Evolutionary conservation across 2,797 vertebrate species (phyloP).

Genomic region (Periophthalmus magnuspinnatus): DNA sequence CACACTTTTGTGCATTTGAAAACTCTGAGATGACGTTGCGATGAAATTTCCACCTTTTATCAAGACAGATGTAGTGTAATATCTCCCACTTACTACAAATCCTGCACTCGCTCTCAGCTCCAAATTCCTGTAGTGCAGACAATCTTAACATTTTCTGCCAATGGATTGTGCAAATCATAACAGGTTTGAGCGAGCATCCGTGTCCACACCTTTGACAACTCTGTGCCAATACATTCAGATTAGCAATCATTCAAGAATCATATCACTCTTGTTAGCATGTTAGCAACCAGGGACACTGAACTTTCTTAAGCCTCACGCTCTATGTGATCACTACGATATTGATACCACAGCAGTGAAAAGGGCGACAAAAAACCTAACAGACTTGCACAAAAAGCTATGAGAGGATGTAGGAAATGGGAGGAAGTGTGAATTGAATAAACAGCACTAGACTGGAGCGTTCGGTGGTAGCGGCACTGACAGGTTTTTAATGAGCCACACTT

Average conservation of each 20-base stretch:
- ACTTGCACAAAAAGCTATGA: constrained; percentile 13
- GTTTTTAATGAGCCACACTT: constrained; percentile 69
- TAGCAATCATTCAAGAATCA: constrained; percentile 49
- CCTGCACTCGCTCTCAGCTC: constrained; percentile 47
- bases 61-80: constrained; percentile 59
- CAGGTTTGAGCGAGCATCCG: constrained; percentile 44
- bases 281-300: constrained; percentile 20
- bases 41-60: constrained; percentile 53
- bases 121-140: constrained; percentile 56
- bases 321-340: constrained; percentile 24
- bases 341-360: constrained; percentile 1
- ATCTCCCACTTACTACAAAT: constrained; percentile 60
- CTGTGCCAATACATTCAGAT: constrained; percentile 38
- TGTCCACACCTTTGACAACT: constrained; percentile 45
- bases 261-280: constrained; percentile 18
- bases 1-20: constrained; percentile 30
- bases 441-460: constrained; percentile 46
- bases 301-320: constrained; percentile 34
- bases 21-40: constrained; percentile 22
- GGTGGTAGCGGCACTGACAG: constrained; percentile 54
- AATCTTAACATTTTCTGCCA: constrained; percentile 64
- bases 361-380: constrained; percentile 6
- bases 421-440: constrained; percentile 55
- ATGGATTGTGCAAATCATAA: constrained; percentile 62
- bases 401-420: constrained; percentile 21